These are phyloP conservation scores for Parasteatoda lunata DNA, from an alignment of 2,888 invertebrate species.

Conservation along the genomic window DNA sequence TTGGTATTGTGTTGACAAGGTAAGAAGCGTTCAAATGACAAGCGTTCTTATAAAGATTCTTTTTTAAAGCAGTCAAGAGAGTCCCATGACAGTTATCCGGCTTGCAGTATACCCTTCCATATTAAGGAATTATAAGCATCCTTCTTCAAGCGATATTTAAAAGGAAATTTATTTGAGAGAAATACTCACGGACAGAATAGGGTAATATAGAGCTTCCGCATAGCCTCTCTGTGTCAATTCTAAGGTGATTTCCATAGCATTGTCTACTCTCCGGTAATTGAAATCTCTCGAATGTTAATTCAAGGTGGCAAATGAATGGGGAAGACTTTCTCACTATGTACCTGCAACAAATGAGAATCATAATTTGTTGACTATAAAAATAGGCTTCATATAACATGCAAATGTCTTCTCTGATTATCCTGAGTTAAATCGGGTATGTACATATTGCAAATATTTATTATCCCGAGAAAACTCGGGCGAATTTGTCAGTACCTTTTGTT, in stretches of 20 bases:
- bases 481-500: no score
- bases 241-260: constrained; percentile 71
- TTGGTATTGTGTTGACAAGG: no score
- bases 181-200: constrained; percentile 65
- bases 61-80: no score
- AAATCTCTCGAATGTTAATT: constrained; percentile 70
- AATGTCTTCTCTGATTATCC: no score
- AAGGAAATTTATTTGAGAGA: background rate
- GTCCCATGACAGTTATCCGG: no score
- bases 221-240: constrained; percentile 70
- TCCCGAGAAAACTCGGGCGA: no score
- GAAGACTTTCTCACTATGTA: constrained; percentile 69
- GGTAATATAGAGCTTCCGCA: constrained; percentile 70
- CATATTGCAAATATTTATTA: no score
- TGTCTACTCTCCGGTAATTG: constrained; percentile 70
- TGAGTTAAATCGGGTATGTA: no score
- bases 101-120: no score
- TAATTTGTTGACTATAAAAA: background rate
- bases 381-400: background rate
- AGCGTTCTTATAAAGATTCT: no score
- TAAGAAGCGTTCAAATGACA: no score
- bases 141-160: background rate
- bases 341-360: background rate
- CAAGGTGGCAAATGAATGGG: constrained; percentile 70
- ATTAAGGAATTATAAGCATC: background rate